Evolutionary conservation across 64 coral and sea anemone species (phyloP).

Genomic region (Montipora efflorescens): DNA sequence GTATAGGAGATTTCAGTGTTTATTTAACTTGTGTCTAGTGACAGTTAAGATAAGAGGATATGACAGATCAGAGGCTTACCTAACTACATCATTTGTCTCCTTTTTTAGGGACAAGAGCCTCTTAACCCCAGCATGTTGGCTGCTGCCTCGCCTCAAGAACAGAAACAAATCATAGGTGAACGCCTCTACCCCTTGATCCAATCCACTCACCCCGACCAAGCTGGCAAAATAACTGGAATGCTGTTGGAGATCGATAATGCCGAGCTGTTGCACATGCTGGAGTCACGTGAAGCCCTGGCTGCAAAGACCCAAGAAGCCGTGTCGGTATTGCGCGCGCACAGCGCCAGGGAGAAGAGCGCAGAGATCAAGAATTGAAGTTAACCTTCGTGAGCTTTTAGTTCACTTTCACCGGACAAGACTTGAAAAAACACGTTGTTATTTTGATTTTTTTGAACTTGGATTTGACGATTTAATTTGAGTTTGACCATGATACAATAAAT

Average conservation of each 20-base stretch:
- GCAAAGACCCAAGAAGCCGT: conserved; percentile 89
- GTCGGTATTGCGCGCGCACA: conserved; percentile 76
- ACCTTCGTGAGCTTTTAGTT: neutral
- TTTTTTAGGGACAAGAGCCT: conserved; percentile 81
- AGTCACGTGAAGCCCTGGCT: conserved; percentile 82
- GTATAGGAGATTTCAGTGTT: too few relatives aligned
- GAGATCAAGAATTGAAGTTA: conserved; percentile 39
- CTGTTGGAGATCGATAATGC: conserved; percentile 97
- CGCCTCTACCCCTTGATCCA: conserved; percentile 90
- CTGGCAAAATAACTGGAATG: conserved; percentile 96
- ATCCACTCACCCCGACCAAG: conserved; percentile 77
- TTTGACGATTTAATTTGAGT: neutral
- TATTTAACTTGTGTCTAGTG: too few relatives aligned
- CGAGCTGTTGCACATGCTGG: conserved; percentile 95
- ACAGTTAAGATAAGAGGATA: too few relatives aligned
- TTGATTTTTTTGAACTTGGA: conserved; percentile 9
- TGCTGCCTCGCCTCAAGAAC: conserved; percentile 57
- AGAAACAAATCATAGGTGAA: conserved; percentile 96
- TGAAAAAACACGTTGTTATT: neutral
- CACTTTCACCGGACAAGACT: conserved; percentile 38
- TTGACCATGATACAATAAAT: neutral
- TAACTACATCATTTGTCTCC: neutral
- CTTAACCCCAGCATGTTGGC: conserved; percentile 78
- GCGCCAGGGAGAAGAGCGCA: conserved; percentile 70
- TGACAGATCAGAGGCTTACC: too few relatives aligned